These are phyloP conservation scores for Macropus fuliginosus DNA, from an alignment of 2,797 vertebrate genomes.

Conservation along the genomic window DNA sequence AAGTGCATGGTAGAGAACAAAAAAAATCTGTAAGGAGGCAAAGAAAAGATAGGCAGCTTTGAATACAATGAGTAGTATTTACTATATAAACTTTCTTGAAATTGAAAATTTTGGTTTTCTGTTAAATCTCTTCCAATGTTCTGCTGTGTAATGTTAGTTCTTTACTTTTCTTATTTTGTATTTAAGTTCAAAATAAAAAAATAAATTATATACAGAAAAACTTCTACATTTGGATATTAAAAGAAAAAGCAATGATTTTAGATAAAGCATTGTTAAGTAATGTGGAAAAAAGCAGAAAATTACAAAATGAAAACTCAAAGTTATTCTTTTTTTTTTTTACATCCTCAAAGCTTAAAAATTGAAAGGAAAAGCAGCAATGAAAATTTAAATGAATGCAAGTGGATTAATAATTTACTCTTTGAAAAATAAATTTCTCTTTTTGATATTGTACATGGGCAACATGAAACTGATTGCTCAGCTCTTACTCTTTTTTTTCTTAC, in stretches of 20 bases:
- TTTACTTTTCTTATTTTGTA: no score
- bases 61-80: no score
- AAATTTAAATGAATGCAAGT: not conserved
- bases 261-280: not conserved
- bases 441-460: not conserved
- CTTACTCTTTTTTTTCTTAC: not conserved
- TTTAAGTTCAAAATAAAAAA: no score
- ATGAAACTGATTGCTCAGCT: not conserved
- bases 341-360: slow-evolving; percentile 4
- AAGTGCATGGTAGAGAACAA: no score
- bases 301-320: slow-evolving; percentile 7
- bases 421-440: slow-evolving; percentile 19
- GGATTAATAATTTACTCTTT: not conserved
- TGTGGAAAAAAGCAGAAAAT: not conserved
- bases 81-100: no score
- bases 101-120: no score
- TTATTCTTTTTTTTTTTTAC: slow-evolving; percentile 22
- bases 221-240: not conserved
- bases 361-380: slow-evolving; percentile 39
- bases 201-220: not conserved
- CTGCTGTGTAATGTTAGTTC: no score
- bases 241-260: not conserved
- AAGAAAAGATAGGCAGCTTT: no score
- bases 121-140: no score
- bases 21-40: no score